phyloP scores from a whole-genome alignment of 1,140 invertebrate species.

The Paramacrobiotus metropolitanus region DNA sequence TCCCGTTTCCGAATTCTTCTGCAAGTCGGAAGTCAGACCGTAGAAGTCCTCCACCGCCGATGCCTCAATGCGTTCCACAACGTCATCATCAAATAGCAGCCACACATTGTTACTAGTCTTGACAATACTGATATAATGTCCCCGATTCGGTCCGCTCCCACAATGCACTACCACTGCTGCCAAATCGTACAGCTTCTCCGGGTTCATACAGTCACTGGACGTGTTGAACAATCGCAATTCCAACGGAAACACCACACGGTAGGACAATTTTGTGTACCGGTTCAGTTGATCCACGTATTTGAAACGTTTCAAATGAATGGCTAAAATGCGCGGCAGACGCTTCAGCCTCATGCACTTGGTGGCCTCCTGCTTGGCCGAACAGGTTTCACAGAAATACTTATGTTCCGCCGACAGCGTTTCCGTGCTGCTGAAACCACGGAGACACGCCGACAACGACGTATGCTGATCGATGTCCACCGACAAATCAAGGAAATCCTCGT shows the following conservation, averaged over 20 bases:
- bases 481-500: conserved; percentile 96
- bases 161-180: conserved; percentile 98
- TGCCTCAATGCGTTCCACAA: conserved; percentile 99
- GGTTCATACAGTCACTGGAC: conserved; percentile 92
- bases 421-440: conserved; percentile 88
- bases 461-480: conserved; percentile 99
- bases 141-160: conserved; percentile 90
- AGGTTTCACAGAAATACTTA: conserved; percentile 99
- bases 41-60: conserved; percentile 98
- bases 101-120: conserved; percentile 88
- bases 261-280: conserved; percentile 93
- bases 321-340: conserved; percentile 87
- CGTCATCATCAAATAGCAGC: conserved; percentile 98
- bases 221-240: conserved; percentile 94
- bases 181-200: conserved; percentile 87
- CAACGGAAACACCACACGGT: conserved; percentile 91
- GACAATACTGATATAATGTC: conserved; percentile 98
- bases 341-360: conserved; percentile 93
- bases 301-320: conserved; percentile 90
- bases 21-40: conserved; percentile 86
- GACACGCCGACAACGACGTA: conserved; percentile 92
- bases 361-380: conserved; percentile 96
- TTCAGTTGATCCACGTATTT: conserved; percentile 99
- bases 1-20: conserved; percentile 95
- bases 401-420: conserved; percentile 98